Base-by-base conservation (phyloP, 2,888 invertebrate species). In the Orchesella flavescens region DNA sequence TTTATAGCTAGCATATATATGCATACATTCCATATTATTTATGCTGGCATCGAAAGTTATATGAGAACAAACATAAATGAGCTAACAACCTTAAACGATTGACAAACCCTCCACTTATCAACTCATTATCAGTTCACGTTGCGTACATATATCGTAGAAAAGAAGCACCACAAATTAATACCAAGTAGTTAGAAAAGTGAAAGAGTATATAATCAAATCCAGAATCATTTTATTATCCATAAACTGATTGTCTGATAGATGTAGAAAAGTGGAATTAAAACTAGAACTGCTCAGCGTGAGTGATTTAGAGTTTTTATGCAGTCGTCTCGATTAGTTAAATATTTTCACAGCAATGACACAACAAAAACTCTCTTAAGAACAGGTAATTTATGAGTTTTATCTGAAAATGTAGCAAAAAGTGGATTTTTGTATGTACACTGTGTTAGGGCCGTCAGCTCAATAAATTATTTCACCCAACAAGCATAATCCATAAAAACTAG, bases 391-490 rank as follows among this genome's bases (percentile, higher is more conserved):
- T 66, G 44, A 10, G 44, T 66, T 74, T 43, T 80, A 66, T 80
- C 71, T 59, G 44, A 44, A 59, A 46, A 19, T 12, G 55, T n/a
- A 46, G 23, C 15, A 65, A 63, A 75, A 63, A 65, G 75, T 75
- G 44, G 68, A 23, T 75, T 53, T 63, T 65, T 49, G 59, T 61
- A 44, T 17, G 17, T 15, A 34, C 61, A 73, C 19, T 65, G 24
- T 65, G 24, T 15, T 24, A 24, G 44, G 21, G 53, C 7, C 34
- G 74, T 68, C 81, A 61, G 68, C 68, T 68, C 74, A 74, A 81
- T 81, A 81, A 81, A 81, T 81, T 81, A 81, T 49, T 80, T 73
- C 65, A 0, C 55, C 49, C 65, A 66, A 55, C 63, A 49, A 78
- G 76, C 72, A 53, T 69, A 61, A 66, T 63, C 65, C 66, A 77